Percentiles rank a stretch among this genome's conserved stretches.
phyloP scores from a whole-genome alignment of 1,140 invertebrate genomes.

The Chironomus tepperi region DNA sequence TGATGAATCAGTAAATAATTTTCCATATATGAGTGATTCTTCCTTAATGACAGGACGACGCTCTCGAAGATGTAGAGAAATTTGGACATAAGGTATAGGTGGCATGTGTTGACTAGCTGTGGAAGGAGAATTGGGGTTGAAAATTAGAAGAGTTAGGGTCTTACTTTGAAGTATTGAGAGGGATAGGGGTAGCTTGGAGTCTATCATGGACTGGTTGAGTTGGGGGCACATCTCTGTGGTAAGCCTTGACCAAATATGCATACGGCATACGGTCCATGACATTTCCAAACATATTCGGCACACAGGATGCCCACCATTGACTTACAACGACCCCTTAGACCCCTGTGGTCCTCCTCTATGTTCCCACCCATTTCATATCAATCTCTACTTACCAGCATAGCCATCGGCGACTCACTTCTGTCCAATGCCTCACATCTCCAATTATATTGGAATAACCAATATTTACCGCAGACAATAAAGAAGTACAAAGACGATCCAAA shows the following conservation, averaged over 20 bases:
- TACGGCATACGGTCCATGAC: background rate
- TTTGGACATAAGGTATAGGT: background rate
- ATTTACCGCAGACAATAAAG: background rate
- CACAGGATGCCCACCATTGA: no score
- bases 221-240: no score
- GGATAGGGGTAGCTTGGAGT: no score
- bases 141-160: no score
- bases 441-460: background rate
- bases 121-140: no score
- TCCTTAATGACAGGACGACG: background rate
- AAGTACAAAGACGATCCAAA: background rate
- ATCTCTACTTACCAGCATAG: background rate
- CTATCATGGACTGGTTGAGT: no score
- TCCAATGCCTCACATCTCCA: background rate
- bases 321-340: no score
- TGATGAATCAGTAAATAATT: background rate
- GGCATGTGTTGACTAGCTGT: background rate
- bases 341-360: no score
- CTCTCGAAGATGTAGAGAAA: background rate
- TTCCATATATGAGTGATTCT: background rate
- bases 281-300: no score
- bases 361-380: background rate
- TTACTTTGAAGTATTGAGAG: no score
- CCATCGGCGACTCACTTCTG: background rate
- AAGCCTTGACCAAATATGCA: no score